phyloP scores from a whole-genome alignment of 2,113 vertebrate species.

The Eretmochelys imbricata region DNA sequence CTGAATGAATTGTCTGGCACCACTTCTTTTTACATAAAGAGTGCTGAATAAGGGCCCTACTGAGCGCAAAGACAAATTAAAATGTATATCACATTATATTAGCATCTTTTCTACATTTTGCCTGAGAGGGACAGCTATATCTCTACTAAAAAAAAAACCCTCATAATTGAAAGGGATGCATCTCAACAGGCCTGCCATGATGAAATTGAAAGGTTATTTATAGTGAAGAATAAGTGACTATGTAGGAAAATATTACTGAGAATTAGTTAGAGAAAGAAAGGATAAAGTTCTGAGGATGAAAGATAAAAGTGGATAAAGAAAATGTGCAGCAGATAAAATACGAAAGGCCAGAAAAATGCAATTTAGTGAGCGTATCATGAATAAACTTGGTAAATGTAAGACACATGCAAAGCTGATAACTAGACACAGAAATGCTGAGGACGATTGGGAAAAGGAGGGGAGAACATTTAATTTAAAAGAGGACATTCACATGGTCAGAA shows the following conservation, averaged over 20 bases:
- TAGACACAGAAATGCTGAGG: not conserved
- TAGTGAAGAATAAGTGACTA: conserved; percentile 36
- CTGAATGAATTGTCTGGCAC: not conserved
- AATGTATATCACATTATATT: conserved; percentile 21
- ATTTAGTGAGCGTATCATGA: not conserved
- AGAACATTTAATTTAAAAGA: conserved; percentile 53
- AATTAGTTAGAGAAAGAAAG: conserved; percentile 48
- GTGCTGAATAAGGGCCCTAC: not conserved
- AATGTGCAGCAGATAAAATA: conserved; percentile 35
- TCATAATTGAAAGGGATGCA: not conserved
- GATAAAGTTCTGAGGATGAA: conserved; percentile 37
- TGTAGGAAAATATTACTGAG: conserved; percentile 37
- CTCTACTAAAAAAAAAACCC: not conserved
- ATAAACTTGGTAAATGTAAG: conserved; percentile 30
- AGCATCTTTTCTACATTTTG: conserved; percentile 36
- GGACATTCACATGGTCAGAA: conserved; percentile 30
- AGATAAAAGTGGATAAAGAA: conserved; percentile 42
- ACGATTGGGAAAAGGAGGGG: not conserved
- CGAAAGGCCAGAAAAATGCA: not conserved
- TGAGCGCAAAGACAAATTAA: conserved; percentile 48
- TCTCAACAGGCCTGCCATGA: not conserved
- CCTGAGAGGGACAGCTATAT: conserved; percentile 15
- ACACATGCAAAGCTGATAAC: conserved; percentile 42
- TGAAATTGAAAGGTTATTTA: conserved; percentile 58
- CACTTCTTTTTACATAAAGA: conserved; percentile 13